Conservation (phyloP, 2,113 vertebrate species). For the Noctilio leporinus region DNA sequence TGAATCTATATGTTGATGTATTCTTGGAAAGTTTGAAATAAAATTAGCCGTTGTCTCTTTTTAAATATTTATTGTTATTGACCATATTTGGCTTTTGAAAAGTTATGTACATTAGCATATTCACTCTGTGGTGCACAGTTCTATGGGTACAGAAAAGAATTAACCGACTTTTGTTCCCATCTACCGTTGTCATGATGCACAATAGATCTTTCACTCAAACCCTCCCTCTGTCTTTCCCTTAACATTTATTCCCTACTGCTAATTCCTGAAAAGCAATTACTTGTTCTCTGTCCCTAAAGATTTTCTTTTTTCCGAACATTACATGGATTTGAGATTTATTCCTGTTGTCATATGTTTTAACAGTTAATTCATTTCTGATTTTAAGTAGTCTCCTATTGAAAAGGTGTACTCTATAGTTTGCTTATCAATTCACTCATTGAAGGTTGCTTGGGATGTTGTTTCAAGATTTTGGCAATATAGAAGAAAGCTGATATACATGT, state of each 20-base stretch:
- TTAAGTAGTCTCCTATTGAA: not conserved
- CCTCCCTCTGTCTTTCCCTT: not conserved
- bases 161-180: not conserved
- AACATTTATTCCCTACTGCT: not conserved
- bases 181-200: not conserved
- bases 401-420: not conserved
- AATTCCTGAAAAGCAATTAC: not conserved
- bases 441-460: not conserved
- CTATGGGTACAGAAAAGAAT: not conserved
- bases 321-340: not conserved
- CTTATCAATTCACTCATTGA: not conserved
- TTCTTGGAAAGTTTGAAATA: not conserved
- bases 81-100: not conserved
- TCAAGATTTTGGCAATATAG: not conserved
- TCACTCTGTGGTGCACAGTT: not conserved
- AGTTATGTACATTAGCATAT: not conserved
- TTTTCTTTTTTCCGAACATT: not conserved
- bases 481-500: not conserved
- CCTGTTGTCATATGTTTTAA: not conserved
- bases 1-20: not conserved
- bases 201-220: not conserved
- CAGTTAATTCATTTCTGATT: not conserved
- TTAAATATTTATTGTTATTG: not conserved
- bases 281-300: not conserved
- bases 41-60: not conserved